Evolutionary conservation across 2,113 vertebrate genomes (phyloP).

Genomic region (Mirza zaza): DNA sequence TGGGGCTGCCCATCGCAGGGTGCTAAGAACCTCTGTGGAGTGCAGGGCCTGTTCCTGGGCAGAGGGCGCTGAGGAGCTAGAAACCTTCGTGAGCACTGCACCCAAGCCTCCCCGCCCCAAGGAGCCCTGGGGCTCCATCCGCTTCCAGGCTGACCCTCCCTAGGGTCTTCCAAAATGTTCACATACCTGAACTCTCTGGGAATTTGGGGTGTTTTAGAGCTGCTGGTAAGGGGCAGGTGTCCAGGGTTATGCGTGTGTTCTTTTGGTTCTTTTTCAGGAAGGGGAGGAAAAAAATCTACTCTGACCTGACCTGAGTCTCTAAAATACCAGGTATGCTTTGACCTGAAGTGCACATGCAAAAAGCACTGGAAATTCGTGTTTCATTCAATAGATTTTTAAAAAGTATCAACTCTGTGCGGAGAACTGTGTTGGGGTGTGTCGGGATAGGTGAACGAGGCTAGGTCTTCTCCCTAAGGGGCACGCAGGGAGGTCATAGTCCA

Average conservation of each 20-base stretch:
- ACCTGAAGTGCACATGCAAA: background rate
- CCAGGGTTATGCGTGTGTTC: background rate
- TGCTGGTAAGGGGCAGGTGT: background rate
- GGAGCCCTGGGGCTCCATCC: too few relatives aligned
- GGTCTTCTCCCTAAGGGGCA: background rate
- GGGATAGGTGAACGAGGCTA: background rate
- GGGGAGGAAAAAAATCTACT: background rate
- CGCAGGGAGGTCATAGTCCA: background rate
- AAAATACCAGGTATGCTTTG: background rate
- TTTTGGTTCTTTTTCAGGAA: constrained; percentile 13
- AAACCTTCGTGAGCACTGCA: background rate
- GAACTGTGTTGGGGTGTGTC: background rate
- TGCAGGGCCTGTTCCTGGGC: background rate
- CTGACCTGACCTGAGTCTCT: constrained; percentile 15
- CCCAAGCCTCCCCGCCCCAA: background rate
- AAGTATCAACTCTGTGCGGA: background rate
- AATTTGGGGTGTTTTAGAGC: background rate
- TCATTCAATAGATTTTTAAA: constrained; percentile 24
- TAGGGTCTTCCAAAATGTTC: background rate
- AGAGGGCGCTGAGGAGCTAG: background rate
- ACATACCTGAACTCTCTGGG: background rate
- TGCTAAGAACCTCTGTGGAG: background rate
- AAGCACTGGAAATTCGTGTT: background rate
- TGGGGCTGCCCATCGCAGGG: background rate
- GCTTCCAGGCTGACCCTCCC: background rate